Conservation (phyloP, 2,888 invertebrate genomes). For the Macrosoma leucophasiata region DNA sequence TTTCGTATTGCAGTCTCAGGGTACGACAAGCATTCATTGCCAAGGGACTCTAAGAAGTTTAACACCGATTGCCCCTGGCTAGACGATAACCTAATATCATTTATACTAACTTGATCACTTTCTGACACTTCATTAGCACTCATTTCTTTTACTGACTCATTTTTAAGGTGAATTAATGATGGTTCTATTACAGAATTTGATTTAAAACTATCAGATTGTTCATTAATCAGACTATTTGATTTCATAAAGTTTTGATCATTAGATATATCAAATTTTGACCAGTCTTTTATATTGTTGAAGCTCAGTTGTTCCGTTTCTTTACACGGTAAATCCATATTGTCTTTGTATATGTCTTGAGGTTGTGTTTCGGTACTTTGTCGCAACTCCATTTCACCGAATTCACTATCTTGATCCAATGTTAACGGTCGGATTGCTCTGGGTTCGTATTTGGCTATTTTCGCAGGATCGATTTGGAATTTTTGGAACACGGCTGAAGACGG, state of each 20-base stretch:
- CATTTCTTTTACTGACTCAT: conserved; percentile 27
- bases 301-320: conserved; percentile 41
- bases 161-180: conserved; percentile 44
- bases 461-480: conserved; percentile 61
- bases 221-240: conserved; percentile 41
- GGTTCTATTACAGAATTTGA: conserved; percentile 47
- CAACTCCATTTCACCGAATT: conserved; percentile 7
- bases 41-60: conserved; percentile 59
- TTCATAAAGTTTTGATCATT: conserved; percentile 23
- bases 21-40: conserved; percentile 54
- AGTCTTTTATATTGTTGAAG: conserved; percentile 37
- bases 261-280: conserved; percentile 22
- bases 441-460: conserved; percentile 52
- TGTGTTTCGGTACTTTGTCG: conserved; percentile 5
- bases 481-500: conserved; percentile 55
- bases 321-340: conserved; percentile 38
- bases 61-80: conserved; percentile 55
- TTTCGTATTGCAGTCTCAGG: conserved; percentile 62
- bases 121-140: conserved; percentile 26
- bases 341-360: conserved; percentile 43
- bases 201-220: conserved; percentile 48
- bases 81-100: conserved; percentile 26
- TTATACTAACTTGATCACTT: conserved; percentile 19
- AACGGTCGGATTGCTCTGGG: conserved; percentile 50
- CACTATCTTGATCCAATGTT: conserved; percentile 31